These are phyloP conservation scores for Drosophila lacicola DNA, from an alignment of 2,888 invertebrate species.

Conservation along the genomic window DNA sequence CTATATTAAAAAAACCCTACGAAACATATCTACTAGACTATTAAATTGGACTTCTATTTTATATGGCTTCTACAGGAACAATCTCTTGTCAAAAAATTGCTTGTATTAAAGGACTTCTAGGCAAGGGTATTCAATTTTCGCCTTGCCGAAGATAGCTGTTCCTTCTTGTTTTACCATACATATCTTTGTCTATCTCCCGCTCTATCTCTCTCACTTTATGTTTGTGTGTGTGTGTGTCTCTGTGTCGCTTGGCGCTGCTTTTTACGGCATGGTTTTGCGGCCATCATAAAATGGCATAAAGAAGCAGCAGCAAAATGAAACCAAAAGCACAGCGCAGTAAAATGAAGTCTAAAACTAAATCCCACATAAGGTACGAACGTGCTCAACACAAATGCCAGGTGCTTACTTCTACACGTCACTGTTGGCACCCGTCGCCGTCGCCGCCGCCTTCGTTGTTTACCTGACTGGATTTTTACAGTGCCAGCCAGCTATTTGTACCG, in stretches of 20 bases:
- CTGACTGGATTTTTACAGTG: slow-evolving; percentile 70
- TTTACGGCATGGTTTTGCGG: slow-evolving; percentile 63
- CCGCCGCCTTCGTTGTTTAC: slow-evolving; percentile 47
- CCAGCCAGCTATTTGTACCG: slow-evolving; percentile 64
- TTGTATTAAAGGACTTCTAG: no score
- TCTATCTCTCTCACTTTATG: background rate
- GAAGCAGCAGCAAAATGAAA: slow-evolving; percentile 65
- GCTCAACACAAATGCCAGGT: slow-evolving; percentile 80
- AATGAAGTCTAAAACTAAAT: slow-evolving; percentile 80
- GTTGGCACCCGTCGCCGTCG: slow-evolving; percentile 18
- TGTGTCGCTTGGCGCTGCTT: slow-evolving; percentile 25
- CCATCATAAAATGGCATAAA: slow-evolving; percentile 76
- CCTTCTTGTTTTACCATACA: slow-evolving; percentile 43
- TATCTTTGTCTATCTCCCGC: slow-evolving; percentile 5
- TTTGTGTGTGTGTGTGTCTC: background rate
- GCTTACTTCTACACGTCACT: slow-evolving; percentile 61
- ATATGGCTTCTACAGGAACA: no score
- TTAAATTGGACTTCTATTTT: no score
- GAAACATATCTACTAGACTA: no score
- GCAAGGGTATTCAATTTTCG: no score
- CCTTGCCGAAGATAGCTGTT: no score
- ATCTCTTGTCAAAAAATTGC: no score
- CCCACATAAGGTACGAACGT: slow-evolving; percentile 81
- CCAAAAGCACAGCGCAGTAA: slow-evolving; percentile 77
- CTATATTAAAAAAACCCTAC: no score